Conservation (phyloP, 2,888 invertebrate genomes). For the Chrysolina americana region DNA sequence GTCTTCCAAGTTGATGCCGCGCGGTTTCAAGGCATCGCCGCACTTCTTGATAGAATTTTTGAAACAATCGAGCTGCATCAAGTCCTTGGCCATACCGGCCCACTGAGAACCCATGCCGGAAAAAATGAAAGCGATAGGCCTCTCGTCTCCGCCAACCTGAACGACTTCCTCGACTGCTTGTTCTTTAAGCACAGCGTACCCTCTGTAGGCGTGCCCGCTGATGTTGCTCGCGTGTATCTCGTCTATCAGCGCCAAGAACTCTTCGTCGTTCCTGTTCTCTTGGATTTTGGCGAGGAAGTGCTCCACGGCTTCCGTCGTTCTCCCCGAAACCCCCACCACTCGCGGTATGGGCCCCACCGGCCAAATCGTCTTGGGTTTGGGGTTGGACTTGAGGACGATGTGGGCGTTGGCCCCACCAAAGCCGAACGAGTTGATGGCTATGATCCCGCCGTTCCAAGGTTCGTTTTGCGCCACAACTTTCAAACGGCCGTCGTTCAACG, state of each 20-base stretch:
- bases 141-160: conserved; percentile 73
- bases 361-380: conserved; percentile 77
- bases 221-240: conserved; percentile 81
- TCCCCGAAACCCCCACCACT: conserved; percentile 85
- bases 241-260: conserved; percentile 84
- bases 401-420: conserved; percentile 99
- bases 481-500: conserved; percentile 90
- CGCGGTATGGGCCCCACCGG: conserved; percentile 76
- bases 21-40: conserved; percentile 82
- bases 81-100: conserved; percentile 93
- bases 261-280: conserved; percentile 77
- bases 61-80: conserved; percentile 89
- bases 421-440: conserved; percentile 96
- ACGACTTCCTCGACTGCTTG: conserved; percentile 71
- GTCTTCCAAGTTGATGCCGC: conserved; percentile 87
- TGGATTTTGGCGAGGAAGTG: conserved; percentile 77
- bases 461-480: conserved; percentile 89
- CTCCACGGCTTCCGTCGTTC: conserved; percentile 86
- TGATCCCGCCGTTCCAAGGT: conserved; percentile 92
- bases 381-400: conserved; percentile 85
- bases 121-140: conserved; percentile 95
- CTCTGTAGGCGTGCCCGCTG: conserved; percentile 84
- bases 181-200: conserved; percentile 82
- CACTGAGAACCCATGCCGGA: conserved; percentile 99
- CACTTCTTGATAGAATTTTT: conserved; percentile 83